Evolutionary conservation across 2,797 vertebrate species (phyloP), one percentile per base, ranked within the genome.

Genomic region (Babyrousa celebensis): DNA sequence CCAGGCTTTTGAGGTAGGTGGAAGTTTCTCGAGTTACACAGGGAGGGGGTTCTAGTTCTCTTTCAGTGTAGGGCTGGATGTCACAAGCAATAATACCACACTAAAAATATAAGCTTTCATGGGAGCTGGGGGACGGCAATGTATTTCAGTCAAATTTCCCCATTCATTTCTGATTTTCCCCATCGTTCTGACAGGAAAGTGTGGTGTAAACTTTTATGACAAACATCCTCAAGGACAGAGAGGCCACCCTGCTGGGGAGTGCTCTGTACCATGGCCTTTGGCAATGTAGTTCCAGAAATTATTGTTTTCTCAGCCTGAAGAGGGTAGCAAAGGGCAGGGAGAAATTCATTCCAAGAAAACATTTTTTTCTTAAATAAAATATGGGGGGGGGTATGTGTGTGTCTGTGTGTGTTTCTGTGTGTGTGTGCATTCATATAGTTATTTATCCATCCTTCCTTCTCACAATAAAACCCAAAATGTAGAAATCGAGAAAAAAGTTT

Each of bases 381-480:
- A 10, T 48, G 6, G 43, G 43, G 43, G 5, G 3, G 2, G 1
- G 7, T 1, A 9, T 7, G 40, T 1, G 2, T 65, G n/a, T 36
- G 6, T 16, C 1, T 11, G 11, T 5, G 25, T 1, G 62, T 7
- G 12, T 2, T 40, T 5, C n/a, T 25, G 11, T 15, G 6, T 20
- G 5, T 1, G 2, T 3, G 27, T 2, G 2, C 1, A 11, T 15
- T 25, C 3, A 5, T 1, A 12, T 8, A 60, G 12, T 36, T 70
- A 29, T 1, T 29, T 74, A 56, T 52, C 63, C 32, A 17, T 14
- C 43, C 16, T 87, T 72, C 25, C 40, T 29, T 89, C 56, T 58
- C 29, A n/a, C 40, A 25, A 52, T 32, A 67, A 63, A 85, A 90
- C 18, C 17, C 36, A 58, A 74, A 74, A 70, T 29, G 23, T 40